Percentiles rank a stretch among this genome's conserved stretches.
These are phyloP conservation scores for Thunnus maccoyii DNA, from an alignment of 2,113 vertebrate genomes.

Conservation along the genomic window DNA sequence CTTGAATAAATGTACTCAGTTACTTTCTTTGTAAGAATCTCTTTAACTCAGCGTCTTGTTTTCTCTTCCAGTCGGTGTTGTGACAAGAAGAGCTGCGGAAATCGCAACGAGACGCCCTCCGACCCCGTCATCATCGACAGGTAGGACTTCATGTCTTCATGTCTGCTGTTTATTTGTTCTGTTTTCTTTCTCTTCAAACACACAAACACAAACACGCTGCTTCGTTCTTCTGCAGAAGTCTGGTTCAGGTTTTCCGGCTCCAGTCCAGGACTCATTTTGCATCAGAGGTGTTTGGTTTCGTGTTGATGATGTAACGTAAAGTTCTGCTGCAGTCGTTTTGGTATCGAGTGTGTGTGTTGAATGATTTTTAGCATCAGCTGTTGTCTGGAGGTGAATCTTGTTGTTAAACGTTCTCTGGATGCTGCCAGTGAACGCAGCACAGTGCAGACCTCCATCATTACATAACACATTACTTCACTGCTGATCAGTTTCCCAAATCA, in stretches of 20 bases:
- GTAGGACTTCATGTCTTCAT: slow-evolving; percentile 56
- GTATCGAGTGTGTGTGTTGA: no score
- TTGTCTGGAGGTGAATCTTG: no score
- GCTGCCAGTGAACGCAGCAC: neutral
- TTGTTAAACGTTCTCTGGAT: neutral
- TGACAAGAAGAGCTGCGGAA: slow-evolving; percentile 82
- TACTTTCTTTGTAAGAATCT: no score
- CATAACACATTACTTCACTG: no score
- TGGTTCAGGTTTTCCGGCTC: neutral
- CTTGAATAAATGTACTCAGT: no score
- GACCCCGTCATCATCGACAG: slow-evolving; percentile 84
- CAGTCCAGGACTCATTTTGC: neutral
- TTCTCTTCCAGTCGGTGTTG: slow-evolving; percentile 72
- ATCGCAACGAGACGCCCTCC: slow-evolving; percentile 81
- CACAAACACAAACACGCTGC: no score
- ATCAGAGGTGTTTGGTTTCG: neutral
- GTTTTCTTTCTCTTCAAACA: neutral
- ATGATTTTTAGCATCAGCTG: no score
- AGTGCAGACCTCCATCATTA: neutral
- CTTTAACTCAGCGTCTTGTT: neutral
- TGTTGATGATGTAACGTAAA: no score
- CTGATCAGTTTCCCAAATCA: no score
- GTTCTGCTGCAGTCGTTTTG: no score
- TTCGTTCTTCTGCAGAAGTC: neutral
- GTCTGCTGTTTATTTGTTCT: neutral